Conservation (phyloP, 2,113 vertebrate species). For the Chinchilla lanigera region DNA sequence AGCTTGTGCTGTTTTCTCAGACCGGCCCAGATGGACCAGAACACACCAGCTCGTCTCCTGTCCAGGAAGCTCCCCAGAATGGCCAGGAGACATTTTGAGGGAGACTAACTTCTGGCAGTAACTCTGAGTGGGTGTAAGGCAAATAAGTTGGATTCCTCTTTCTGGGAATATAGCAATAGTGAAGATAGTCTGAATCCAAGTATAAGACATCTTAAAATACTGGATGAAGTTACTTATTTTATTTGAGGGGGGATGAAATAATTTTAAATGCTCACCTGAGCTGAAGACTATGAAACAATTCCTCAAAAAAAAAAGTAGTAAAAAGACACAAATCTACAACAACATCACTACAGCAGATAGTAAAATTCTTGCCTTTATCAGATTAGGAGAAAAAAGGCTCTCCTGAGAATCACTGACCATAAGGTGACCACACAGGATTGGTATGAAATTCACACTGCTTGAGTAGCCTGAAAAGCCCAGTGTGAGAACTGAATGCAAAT, state of each 20-base stretch:
- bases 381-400: not conserved
- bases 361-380: not conserved
- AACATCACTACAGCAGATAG: not conserved
- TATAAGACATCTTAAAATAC: not conserved
- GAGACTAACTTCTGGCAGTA: not conserved
- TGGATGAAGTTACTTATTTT: not conserved
- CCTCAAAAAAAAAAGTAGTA: not conserved
- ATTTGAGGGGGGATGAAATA: not conserved
- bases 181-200: not conserved
- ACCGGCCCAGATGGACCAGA: not conserved
- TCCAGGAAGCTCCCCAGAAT: not conserved
- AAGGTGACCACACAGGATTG: not conserved
- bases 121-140: not conserved
- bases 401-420: not conserved
- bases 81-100: not conserved
- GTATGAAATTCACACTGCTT: not conserved
- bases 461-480: not conserved
- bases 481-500: not conserved
- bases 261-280: constrained; percentile 45
- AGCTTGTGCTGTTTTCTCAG: too few relatives aligned
- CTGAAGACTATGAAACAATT: not conserved
- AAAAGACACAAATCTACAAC: not conserved
- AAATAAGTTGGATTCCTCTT: not conserved
- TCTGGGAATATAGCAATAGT: not conserved
- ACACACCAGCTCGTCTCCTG: not conserved